Evolutionary conservation across 2,113 vertebrate genomes (phyloP).

Genomic region (Oenanthe oenanthe): DNA sequence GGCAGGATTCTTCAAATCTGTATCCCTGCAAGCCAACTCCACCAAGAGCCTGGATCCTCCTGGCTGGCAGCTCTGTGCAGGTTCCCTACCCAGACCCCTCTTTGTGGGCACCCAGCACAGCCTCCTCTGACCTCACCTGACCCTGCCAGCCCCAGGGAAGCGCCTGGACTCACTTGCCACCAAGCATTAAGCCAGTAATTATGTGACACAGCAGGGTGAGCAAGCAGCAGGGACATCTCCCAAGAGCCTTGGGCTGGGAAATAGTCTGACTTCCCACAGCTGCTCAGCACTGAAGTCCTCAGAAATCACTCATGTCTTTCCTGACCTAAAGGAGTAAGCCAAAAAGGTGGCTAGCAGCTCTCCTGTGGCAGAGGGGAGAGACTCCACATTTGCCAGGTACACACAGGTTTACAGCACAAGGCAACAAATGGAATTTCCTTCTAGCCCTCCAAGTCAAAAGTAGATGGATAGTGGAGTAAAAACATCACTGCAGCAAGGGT

Average conservation of each 20-base stretch:
- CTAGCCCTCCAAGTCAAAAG: not conserved
- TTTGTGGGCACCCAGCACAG: not conserved
- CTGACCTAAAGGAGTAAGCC: not conserved
- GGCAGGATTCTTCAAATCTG: not conserved
- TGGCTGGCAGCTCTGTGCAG: not conserved
- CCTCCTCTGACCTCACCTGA: not conserved
- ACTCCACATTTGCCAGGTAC: not conserved
- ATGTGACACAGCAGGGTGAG: not conserved
- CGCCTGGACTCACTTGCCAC: fast-evolving
- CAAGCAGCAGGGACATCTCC: not conserved
- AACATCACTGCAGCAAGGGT: not conserved
- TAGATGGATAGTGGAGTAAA: not conserved
- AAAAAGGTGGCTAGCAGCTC: not conserved
- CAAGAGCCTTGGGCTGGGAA: not conserved
- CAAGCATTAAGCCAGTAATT: not conserved
- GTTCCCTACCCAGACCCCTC: not conserved
- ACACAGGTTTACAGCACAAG: not conserved
- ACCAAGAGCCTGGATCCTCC: not conserved
- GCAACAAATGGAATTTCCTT: not conserved
- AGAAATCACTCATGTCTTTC: not conserved
- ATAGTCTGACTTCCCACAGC: not conserved
- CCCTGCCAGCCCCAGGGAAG: not conserved
- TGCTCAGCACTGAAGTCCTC: not conserved
- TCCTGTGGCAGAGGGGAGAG: not conserved
- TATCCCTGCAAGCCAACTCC: not conserved